These are phyloP conservation scores for Lysiphlebus fabarum DNA, from an alignment of 1,140 invertebrate species.

Conservation along the genomic window DNA sequence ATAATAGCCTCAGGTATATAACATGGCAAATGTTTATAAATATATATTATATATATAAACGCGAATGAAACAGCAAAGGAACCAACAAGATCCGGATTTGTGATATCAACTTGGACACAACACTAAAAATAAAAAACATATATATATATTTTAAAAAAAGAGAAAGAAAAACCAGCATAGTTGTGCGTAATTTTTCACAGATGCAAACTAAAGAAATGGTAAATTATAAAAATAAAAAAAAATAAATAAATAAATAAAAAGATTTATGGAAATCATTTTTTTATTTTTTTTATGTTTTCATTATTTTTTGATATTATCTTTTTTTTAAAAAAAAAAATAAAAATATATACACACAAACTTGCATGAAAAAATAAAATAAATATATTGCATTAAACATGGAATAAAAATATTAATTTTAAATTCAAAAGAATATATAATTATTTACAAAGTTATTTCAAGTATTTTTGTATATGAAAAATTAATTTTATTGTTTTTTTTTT, in stretches of 20 bases:
- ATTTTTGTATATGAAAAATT: not conserved
- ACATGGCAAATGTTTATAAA: not conserved
- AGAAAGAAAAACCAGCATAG: not conserved
- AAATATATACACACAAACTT: no score
- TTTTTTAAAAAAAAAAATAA: no score
- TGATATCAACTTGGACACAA: not conserved
- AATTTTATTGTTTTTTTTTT: not conserved
- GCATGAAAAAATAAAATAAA: no score
- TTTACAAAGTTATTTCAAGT: no score
- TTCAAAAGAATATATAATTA: no score
- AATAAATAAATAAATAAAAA: slow-evolving; percentile 8
- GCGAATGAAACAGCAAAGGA: slow-evolving; percentile 4
- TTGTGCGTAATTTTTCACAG: slow-evolving; percentile 15
- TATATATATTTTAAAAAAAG: no score
- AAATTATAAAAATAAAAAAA: slow-evolving; percentile 4
- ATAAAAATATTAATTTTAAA: no score
- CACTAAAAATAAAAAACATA: no score
- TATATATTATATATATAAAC: not conserved
- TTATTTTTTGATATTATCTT: not conserved
- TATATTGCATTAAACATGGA: no score
- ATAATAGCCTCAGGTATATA: slow-evolving; percentile 13
- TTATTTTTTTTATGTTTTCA: slow-evolving; percentile 6
- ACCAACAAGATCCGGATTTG: slow-evolving; percentile 16
- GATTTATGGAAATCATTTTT: not conserved
- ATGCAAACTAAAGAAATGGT: slow-evolving; percentile 13